These are phyloP conservation scores for Stictocephala bisonia DNA, from an alignment of 2,888 invertebrate species.

Conservation along the genomic window DNA sequence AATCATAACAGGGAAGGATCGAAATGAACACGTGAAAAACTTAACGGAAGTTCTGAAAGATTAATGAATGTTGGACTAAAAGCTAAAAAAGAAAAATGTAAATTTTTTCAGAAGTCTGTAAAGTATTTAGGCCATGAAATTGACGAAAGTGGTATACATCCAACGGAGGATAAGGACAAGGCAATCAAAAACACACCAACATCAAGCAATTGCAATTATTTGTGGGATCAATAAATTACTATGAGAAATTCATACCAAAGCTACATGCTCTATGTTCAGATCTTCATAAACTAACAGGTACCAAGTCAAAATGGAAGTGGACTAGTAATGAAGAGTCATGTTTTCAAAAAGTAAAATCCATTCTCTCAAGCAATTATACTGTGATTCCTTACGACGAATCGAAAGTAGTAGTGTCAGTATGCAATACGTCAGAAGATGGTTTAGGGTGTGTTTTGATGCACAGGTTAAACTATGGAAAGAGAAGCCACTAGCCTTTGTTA, in stretches of 20 bases:
- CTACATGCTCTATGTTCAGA: background rate
- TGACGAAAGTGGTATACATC: slow-evolving; percentile 6
- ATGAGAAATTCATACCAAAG: background rate
- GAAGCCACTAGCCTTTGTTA: background rate
- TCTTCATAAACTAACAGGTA: background rate
- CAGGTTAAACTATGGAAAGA: background rate
- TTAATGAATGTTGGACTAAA: background rate
- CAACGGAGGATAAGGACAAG: background rate
- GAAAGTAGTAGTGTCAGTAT: background rate
- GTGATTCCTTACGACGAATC: background rate
- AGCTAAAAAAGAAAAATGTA: slow-evolving; percentile 9
- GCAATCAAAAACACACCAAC: background rate
- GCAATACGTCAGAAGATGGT: slow-evolving; percentile 2
- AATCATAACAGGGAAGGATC: slow-evolving; percentile 8
- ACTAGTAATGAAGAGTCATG: background rate
- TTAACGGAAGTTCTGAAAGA: slow-evolving; percentile 20
- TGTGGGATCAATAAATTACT: background rate
- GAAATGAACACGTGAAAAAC: background rate
- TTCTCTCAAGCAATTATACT: background rate
- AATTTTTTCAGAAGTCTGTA: background rate
- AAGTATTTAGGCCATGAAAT: slow-evolving; percentile 18
- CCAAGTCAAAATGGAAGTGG: slow-evolving; percentile 18
- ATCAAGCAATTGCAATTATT: background rate
- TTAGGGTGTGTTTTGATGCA: background rate
- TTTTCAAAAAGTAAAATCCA: background rate